A percentile compares a stretch with the other conserved stretches of the same genome.
Conservation (phyloP, 2,888 invertebrate genomes). For the Yponomeuta sedellus region DNA sequence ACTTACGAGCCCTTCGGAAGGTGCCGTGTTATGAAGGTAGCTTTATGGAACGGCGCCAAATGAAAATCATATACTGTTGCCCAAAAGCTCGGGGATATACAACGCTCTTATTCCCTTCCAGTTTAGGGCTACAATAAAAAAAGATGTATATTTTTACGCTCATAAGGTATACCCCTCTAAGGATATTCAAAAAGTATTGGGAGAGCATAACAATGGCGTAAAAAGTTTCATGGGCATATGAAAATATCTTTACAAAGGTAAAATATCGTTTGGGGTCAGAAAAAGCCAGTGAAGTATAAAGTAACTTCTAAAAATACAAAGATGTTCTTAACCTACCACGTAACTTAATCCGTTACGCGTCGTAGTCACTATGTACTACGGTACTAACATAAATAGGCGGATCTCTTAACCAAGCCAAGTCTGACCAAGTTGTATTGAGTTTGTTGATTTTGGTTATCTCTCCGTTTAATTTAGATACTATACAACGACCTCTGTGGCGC, state of each 20-base stretch:
- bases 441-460: too few relatives aligned
- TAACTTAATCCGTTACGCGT: not conserved
- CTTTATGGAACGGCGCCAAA: not conserved
- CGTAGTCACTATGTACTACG: slow-evolving; percentile 19
- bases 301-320: not conserved
- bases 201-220: not conserved
- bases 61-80: not conserved
- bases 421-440: too few relatives aligned
- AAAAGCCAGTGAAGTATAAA: not conserved
- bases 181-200: not conserved
- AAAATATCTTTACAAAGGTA: not conserved
- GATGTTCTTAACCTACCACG: not conserved
- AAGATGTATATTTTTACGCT: not conserved
- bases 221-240: not conserved
- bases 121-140: not conserved
- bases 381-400: slow-evolving; percentile 15
- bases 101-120: not conserved
- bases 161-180: not conserved
- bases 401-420: too few relatives aligned
- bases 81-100: not conserved
- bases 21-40: not conserved
- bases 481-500: too few relatives aligned
- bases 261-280: not conserved
- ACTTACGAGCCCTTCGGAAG: slow-evolving; percentile 10
- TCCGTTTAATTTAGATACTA: too few relatives aligned